Percentiles rank a stretch among this genome's conserved stretches.
Evolutionary conservation across 2,797 vertebrate species (phyloP).

Genomic region (Enteromius afrohamiltoni): DNA sequence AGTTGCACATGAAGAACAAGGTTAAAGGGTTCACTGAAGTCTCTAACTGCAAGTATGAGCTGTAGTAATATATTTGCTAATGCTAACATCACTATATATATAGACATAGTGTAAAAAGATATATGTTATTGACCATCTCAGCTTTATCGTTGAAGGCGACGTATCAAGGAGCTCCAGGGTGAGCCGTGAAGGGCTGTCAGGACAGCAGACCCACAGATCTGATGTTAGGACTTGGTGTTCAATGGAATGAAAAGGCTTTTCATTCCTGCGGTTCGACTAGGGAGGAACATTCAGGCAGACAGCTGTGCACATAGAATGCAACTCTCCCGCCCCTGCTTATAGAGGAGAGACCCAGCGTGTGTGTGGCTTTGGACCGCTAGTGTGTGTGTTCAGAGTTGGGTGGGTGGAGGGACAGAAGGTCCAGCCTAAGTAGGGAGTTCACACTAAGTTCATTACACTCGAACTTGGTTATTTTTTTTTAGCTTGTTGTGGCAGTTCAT

Average conservation of each 20-base stretch:
- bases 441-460: constrained; percentile 48
- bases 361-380: constrained; percentile 48
- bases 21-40: neutral
- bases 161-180: constrained; percentile 37
- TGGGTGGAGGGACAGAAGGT: constrained; percentile 14
- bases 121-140: constrained; percentile 34
- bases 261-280: constrained; percentile 27
- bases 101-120: neutral
- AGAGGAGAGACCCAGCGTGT: constrained; percentile 50
- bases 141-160: constrained; percentile 19
- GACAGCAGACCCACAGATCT: constrained; percentile 41
- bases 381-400: constrained; percentile 9
- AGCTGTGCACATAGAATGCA: constrained; percentile 54
- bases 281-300: constrained; percentile 51
- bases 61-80: neutral
- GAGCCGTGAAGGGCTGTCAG: constrained; percentile 17
- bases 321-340: constrained; percentile 22
- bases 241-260: constrained; percentile 50
- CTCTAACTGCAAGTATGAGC: neutral
- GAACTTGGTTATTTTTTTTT: constrained; percentile 44
- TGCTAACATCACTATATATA: neutral
- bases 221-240: constrained; percentile 50
- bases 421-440: constrained; percentile 46
- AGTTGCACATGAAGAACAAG: neutral
- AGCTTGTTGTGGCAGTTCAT: constrained; percentile 35